A percentile compares a stretch with the other conserved stretches of the same genome.
Evolutionary conservation across 2,113 vertebrate species (phyloP).

Genomic region (Rhadina sibilatrix): DNA sequence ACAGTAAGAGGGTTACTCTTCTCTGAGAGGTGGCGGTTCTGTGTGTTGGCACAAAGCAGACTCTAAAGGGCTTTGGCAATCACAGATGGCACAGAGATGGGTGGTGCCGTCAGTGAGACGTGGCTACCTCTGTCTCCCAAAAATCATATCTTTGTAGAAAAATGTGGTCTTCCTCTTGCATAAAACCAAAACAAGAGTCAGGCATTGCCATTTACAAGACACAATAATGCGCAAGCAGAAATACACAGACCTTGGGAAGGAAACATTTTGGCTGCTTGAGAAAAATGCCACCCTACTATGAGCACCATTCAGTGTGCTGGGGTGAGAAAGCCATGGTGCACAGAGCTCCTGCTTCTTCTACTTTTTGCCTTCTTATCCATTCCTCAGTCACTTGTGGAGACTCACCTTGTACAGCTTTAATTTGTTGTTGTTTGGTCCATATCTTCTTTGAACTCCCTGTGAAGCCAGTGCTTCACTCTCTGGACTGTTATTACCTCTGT

Average conservation of each 20-base stretch:
- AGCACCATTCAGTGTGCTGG: background rate
- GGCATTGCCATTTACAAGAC: background rate
- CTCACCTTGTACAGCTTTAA: background rate
- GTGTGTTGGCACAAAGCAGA: background rate
- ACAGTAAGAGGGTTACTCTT: background rate
- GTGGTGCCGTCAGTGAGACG: fast-evolving
- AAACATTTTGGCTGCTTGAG: background rate
- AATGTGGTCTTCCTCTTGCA: background rate
- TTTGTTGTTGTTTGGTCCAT: background rate
- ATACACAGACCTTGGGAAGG: background rate
- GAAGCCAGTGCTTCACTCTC: background rate
- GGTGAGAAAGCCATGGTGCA: background rate
- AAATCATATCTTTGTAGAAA: background rate
- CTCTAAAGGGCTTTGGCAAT: background rate
- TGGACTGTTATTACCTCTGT: background rate
- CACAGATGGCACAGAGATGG: background rate
- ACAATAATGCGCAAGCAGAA: background rate
- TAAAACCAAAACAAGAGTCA: background rate
- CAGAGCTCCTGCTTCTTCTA: background rate
- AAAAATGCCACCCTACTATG: background rate
- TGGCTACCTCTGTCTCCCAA: background rate
- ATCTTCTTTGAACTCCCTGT: background rate
- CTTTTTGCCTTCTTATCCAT: background rate
- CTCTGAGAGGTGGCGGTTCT: background rate
- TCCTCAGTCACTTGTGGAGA: background rate